Conservation (phyloP, 2,888 invertebrate species). For the Urechis unicinctus region DNA sequence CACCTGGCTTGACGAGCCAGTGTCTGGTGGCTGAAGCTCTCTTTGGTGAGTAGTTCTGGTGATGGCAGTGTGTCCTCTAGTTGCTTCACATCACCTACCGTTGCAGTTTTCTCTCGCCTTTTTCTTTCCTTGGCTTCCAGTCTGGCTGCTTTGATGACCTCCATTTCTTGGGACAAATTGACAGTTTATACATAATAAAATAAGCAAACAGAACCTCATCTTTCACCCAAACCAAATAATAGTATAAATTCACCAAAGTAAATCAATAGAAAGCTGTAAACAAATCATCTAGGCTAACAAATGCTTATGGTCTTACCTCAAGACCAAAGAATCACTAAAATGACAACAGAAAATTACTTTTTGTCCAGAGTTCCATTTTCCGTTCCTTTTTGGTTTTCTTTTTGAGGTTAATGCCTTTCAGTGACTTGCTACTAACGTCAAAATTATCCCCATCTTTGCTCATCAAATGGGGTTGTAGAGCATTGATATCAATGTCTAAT, state of each 20-base stretch:
- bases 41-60: conserved; percentile 32
- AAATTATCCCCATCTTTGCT: conserved; percentile 21
- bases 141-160: background rate
- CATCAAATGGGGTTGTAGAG: background rate
- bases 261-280: background rate
- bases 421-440: conserved; percentile 37
- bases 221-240: too few relatives aligned
- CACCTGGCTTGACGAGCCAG: too few relatives aligned
- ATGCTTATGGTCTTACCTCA: background rate
- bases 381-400: conserved; percentile 41
- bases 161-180: too few relatives aligned
- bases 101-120: conserved; percentile 32
- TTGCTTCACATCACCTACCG: conserved; percentile 42
- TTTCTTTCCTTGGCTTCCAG: conserved; percentile 33
- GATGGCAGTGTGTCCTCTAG: conserved; percentile 43
- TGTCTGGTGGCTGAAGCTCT: too few relatives aligned
- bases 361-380: conserved; percentile 34
- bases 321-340: background rate
- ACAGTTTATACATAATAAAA: too few relatives aligned
- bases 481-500: conserved; percentile 8
- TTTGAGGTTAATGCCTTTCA: conserved; percentile 36
- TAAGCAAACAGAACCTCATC: too few relatives aligned
- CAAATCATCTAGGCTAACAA: too few relatives aligned
- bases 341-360: conserved; percentile 33
- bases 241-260: too few relatives aligned